phyloP scores from a whole-genome alignment of 2,888 invertebrate species.

The Molanna angustata region DNA sequence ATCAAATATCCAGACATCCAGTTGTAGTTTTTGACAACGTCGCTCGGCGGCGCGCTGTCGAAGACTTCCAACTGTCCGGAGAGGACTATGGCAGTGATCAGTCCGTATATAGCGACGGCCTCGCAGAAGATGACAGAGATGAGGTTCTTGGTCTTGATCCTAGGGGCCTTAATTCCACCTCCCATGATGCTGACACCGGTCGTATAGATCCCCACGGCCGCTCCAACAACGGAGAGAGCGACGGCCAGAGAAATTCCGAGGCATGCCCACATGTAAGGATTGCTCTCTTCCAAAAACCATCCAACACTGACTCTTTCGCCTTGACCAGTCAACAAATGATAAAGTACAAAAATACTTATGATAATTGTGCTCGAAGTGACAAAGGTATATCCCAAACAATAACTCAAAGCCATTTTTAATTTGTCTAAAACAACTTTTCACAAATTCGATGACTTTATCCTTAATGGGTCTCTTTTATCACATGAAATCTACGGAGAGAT shows the following conservation, averaged over 20 bases:
- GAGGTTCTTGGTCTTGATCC: conserved; percentile 98
- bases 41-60: conserved; percentile 45
- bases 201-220: conserved; percentile 97
- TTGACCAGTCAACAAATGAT: conserved; percentile 77
- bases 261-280: conserved; percentile 96
- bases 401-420: conserved; percentile 24
- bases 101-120: conserved; percentile 98
- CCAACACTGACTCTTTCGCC: conserved; percentile 84
- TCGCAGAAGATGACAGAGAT: conserved; percentile 99
- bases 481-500: no score
- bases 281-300: conserved; percentile 87
- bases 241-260: conserved; percentile 93
- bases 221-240: conserved; percentile 94
- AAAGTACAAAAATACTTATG: conserved; percentile 53
- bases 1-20: conserved; percentile 89
- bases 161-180: conserved; percentile 96
- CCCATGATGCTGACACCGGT: conserved; percentile 96
- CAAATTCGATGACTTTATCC: no score
- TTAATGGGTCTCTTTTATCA: no score
- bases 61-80: conserved; percentile 75
- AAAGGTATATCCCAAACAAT: conserved; percentile 22
- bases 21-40: conserved; percentile 58
- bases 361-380: conserved; percentile 37
- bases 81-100: conserved; percentile 97
- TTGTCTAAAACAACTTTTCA: no score